Conservation (phyloP, 2,113 vertebrate species). For the Motacilla tschutschensis region DNA sequence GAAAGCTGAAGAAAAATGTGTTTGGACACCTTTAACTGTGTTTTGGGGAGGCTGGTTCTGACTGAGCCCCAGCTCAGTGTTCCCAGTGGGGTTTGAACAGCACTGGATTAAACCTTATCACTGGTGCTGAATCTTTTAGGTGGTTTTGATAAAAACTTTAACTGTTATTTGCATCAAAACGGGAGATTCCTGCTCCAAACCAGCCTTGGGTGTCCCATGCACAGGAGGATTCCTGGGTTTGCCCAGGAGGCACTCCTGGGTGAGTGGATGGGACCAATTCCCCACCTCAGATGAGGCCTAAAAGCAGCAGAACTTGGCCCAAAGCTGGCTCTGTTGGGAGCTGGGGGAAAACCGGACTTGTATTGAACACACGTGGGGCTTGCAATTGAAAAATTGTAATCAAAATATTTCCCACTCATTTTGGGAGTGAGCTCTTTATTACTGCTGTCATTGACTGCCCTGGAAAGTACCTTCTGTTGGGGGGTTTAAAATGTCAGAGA, state of each 20-base stretch:
- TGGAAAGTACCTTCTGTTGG: conserved; percentile 3
- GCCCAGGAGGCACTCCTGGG: not conserved
- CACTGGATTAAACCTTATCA: not conserved
- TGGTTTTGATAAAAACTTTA: not conserved
- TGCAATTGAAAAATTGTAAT: not conserved
- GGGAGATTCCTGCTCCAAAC: not conserved
- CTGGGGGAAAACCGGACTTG: not conserved
- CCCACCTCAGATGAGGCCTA: not conserved
- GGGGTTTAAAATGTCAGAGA: not conserved
- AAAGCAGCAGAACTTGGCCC: not conserved
- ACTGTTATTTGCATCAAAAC: not conserved
- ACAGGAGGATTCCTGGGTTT: not conserved
- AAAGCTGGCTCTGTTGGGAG: not conserved
- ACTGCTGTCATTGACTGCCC: not conserved
- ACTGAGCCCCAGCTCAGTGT: not conserved
- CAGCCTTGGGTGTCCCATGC: not conserved
- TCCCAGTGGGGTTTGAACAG: not conserved
- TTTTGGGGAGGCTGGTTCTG: not conserved
- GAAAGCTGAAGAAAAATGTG: not conserved
- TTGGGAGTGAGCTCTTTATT: not conserved
- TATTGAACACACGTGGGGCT: not conserved
- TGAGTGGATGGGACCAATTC: not conserved
- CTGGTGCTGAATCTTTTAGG: not conserved
- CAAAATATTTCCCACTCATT: not conserved
- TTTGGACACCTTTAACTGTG: not conserved